Evolutionary conservation across 2,113 vertebrate genomes (phyloP).

Genomic region (Arenaria interpres): DNA sequence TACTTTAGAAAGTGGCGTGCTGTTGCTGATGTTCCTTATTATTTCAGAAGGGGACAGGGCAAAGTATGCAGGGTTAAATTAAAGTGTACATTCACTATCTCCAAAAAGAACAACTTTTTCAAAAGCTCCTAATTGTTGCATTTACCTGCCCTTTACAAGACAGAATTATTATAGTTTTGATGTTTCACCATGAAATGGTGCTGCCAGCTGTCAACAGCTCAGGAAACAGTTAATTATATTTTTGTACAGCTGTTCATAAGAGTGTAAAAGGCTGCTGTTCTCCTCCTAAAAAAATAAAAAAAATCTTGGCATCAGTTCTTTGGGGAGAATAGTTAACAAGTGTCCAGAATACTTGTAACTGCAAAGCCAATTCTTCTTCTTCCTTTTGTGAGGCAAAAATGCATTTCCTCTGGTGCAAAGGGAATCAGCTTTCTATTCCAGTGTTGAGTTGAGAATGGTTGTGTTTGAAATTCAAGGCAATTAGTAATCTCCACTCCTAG

Average conservation of each 20-base stretch:
- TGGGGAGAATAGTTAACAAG: neutral
- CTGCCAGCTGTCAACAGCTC: slow-evolving; percentile 46
- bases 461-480: neutral
- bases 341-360: neutral
- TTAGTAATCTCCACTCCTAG: neutral
- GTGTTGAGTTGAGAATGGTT: neutral
- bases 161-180: neutral
- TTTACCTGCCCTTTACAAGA: neutral
- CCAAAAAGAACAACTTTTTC: neutral
- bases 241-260: slow-evolving; percentile 43
- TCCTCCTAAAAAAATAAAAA: neutral
- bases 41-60: neutral
- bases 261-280: neutral
- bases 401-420: slow-evolving; percentile 22
- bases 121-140: neutral
- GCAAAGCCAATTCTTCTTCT: neutral
- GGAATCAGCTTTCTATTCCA: neutral
- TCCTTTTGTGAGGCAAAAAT: slow-evolving; percentile 15
- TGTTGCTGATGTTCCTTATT: neutral
- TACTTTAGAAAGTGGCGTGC: neutral
- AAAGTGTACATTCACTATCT: neutral
- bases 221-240: slow-evolving; percentile 45
- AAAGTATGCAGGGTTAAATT: neutral
- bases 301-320: neutral
- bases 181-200: slow-evolving; percentile 19